A percentile compares a stretch with the other conserved stretches of the same genome.
Evolutionary conservation across 2,113 vertebrate species (phyloP).

Genomic region (Pterocles orientalis): DNA sequence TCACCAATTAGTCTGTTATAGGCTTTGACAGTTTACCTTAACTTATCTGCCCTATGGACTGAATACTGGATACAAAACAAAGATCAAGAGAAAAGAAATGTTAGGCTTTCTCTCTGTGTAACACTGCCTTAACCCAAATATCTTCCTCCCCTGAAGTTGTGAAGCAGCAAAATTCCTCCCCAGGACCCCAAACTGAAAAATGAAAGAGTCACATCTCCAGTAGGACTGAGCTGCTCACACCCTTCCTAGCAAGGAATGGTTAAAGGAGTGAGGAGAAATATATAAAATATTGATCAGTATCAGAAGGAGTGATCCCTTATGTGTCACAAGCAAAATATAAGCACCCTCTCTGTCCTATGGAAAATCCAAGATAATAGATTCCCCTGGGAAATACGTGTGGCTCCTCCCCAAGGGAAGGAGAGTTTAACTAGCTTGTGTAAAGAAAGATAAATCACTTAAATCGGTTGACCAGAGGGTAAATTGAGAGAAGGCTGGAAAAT

Average conservation of each 20-base stretch:
- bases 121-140: neutral
- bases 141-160: neutral
- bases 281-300: neutral
- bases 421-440: neutral
- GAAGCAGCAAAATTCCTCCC: neutral
- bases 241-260: neutral
- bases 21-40: conserved; percentile 16
- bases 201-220: neutral
- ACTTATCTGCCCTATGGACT: neutral
- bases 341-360: neutral
- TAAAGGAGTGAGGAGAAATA: neutral
- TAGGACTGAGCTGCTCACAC: neutral
- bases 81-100: neutral
- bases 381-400: rapidly evolving
- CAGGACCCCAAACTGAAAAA: neutral
- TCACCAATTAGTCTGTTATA: conserved; percentile 19
- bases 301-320: neutral
- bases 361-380: neutral
- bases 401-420: neutral
- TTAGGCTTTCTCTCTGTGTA: neutral
- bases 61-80: neutral
- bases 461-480: neutral
- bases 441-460: neutral
- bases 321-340: neutral
- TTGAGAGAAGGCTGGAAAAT: neutral